Base-by-base conservation (phyloP, 2,113 vertebrate genomes). In the Cephalopholis sonnerati region DNA sequence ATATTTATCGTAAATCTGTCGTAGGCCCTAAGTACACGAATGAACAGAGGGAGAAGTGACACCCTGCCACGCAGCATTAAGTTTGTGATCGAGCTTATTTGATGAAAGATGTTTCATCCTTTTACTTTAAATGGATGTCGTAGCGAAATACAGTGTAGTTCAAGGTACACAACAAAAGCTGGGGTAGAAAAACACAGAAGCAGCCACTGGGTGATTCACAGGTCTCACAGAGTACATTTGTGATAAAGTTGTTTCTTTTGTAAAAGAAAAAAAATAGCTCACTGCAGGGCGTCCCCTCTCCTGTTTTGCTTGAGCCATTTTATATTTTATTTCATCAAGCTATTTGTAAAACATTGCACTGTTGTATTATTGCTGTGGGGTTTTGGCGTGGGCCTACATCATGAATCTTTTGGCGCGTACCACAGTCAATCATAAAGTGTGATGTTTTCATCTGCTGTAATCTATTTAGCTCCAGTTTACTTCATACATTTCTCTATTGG, bases 361-460 rank as follows among this genome's bases (percentile, higher is more conserved):
- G 77, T 66, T 72, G 41, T 72, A 50, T 86, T 77, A 58, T 66
- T 62, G 62, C 86, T 68, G 69, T 32, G 58, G 59, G 82, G 10
- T 53, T n/a, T 65, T 82, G 46, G 76, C 66, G 22, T 13, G 5
- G 44, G 67, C 36, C 58, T 55, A 13, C 73, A 65, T 82, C 66
- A 44, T 83, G 74, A 90, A 80, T 83, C 66, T 89, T 32, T 65
- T 57, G 55, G 48, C n/a, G 13, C 41, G 1, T 7, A 18, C 59
- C 20, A 8, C 87, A 83, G 76, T 90, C 86, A 70, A 81, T 91
- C 89, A 92, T 36, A 50, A 76, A 80, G 78, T 71, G 74, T 84
- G 82, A 89, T 85, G 83, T 91, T 88, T 92, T 90, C 84, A 87
- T 92, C 83, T 71, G 53, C 83, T 25, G 39, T 91, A 89, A 93